Conservation (phyloP, 2,888 invertebrate species). For the Plutella xylostella region DNA sequence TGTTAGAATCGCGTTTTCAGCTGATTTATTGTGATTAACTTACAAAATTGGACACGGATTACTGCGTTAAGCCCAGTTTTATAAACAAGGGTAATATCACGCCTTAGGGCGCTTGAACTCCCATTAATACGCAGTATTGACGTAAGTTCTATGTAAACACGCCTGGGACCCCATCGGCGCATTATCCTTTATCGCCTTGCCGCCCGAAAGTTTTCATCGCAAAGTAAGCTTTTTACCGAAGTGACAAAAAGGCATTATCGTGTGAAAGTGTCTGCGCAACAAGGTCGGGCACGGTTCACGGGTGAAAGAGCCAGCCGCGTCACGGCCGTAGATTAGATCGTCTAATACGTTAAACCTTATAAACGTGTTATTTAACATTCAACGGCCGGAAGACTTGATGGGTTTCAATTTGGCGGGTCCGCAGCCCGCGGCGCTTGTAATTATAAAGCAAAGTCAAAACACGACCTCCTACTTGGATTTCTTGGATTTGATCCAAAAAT, state of each 20-base stretch:
- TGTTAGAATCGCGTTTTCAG: too few relatives aligned
- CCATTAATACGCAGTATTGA: conserved; percentile 60
- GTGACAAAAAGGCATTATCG: conserved; percentile 23
- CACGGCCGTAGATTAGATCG: conserved; percentile 44
- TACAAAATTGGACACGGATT: not conserved
- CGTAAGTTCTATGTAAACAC: conserved; percentile 63
- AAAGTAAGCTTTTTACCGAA: conserved; percentile 38
- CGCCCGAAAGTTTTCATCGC: conserved; percentile 25
- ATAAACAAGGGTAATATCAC: conserved; percentile 34
- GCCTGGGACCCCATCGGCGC: conserved; percentile 45
- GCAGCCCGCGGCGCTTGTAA: conserved; percentile 12
- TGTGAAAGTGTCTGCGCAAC: conserved; percentile 17
- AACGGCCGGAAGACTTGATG: conserved; percentile 17
- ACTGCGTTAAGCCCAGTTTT: too few relatives aligned
- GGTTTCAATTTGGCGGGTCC: conserved; percentile 14
- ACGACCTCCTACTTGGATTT: too few relatives aligned
- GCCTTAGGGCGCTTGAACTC: conserved; percentile 39
- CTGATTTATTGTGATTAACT: too few relatives aligned
- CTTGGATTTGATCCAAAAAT: too few relatives aligned
- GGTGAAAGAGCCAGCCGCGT: conserved; percentile 39
- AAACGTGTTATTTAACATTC: conserved; percentile 32
- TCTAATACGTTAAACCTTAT: conserved; percentile 43
- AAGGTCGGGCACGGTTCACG: conserved; percentile 39
- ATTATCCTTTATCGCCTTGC: conserved; percentile 45
- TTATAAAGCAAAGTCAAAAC: too few relatives aligned